A percentile compares a stretch with the other conserved stretches of the same genome.
These are phyloP conservation scores for Dromaius novaehollandiae DNA, from an alignment of 2,113 vertebrate species.

Conservation along the genomic window DNA sequence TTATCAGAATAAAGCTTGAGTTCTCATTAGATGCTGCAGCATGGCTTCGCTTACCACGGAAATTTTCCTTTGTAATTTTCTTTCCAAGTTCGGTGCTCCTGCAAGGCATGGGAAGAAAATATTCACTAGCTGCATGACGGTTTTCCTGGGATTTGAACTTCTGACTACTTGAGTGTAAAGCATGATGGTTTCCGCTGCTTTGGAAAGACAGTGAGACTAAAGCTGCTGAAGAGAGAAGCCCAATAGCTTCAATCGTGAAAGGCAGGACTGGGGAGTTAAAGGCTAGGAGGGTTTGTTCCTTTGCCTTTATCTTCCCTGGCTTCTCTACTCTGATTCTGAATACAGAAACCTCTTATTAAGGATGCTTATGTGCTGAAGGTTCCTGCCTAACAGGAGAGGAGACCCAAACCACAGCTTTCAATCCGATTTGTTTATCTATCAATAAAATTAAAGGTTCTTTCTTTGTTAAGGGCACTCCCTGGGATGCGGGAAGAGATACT, in stretches of 20 bases:
- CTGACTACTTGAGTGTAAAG: background rate
- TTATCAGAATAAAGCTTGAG: constrained; percentile 3
- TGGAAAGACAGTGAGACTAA: background rate
- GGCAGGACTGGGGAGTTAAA: background rate
- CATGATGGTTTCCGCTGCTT: background rate
- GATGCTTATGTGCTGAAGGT: background rate
- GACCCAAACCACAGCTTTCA: background rate
- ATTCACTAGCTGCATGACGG: background rate
- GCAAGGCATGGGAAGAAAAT: background rate
- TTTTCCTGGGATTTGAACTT: constrained; percentile 14
- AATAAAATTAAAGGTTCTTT: background rate
- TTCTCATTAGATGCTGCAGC: constrained; percentile 35
- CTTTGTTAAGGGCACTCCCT: background rate
- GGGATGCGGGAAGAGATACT: background rate
- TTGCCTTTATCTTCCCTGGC: background rate
- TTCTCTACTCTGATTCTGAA: background rate
- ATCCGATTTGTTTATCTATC: background rate
- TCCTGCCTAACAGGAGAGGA: background rate
- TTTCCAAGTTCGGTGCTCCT: background rate
- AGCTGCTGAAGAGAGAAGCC: background rate
- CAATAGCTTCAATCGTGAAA: background rate
- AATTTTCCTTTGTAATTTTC: constrained; percentile 34
- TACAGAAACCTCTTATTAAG: background rate
- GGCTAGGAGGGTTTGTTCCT: background rate
- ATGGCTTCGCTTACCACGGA: background rate